Evolutionary conservation across 2,888 invertebrate genomes (phyloP).

Genomic region (Polia nebulosa): DNA sequence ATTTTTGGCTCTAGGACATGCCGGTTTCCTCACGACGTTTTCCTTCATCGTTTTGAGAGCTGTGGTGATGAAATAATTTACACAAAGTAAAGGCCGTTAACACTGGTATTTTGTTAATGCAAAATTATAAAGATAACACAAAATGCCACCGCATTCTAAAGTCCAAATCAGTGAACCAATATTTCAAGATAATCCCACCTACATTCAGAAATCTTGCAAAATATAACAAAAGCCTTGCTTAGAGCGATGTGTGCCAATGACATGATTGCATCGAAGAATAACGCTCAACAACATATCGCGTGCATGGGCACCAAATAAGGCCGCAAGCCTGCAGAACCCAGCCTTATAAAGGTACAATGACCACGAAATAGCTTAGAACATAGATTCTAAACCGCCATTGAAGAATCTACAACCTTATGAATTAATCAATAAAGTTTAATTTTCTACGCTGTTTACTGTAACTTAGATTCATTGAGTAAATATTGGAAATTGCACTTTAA

Average conservation of each 20-base stretch:
- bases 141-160: no score
- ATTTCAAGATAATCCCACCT: constrained; percentile 19
- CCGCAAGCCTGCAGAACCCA: constrained; percentile 45
- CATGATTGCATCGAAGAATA: constrained; percentile 55
- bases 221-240: constrained; percentile 52
- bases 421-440: constrained; percentile 3
- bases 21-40: no score
- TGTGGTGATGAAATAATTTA: no score
- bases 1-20: no score
- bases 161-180: not conserved
- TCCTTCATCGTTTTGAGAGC: no score
- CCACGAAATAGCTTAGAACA: constrained; percentile 55
- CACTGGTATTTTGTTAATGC: no score
- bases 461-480: constrained; percentile 11
- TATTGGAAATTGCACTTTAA: constrained; percentile 22
- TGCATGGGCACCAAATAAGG: constrained; percentile 48
- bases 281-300: constrained; percentile 42
- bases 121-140: no score
- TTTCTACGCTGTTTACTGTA: not conserved
- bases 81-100: no score
- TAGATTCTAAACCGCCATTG: not conserved
- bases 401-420: constrained; percentile 31
- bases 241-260: constrained; percentile 51
- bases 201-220: constrained; percentile 34
- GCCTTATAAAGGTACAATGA: constrained; percentile 67